phyloP scores from a whole-genome alignment of 2,113 vertebrate genomes.

The Rhea americana region DNA sequence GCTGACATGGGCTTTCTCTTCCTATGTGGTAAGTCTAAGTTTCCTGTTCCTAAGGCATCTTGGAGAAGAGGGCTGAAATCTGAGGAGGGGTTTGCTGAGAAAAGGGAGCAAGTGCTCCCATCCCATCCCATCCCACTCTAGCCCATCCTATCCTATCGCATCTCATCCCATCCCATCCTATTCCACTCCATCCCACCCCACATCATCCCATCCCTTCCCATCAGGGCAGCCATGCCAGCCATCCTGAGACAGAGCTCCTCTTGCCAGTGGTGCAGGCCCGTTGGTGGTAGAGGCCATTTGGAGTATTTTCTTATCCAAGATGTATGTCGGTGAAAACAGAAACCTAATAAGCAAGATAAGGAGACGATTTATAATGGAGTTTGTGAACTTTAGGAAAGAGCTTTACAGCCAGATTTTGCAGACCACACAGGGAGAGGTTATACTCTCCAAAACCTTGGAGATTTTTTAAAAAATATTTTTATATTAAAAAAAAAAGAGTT shows the following conservation, averaged over 20 bases:
- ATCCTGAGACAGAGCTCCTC: not conserved
- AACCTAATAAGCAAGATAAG: conserved; percentile 61
- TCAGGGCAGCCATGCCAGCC: not conserved
- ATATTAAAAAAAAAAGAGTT: conserved; percentile 60
- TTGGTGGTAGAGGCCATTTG: not conserved
- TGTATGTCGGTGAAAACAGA: conserved; percentile 60
- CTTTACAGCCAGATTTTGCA: conserved; percentile 59
- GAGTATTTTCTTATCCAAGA: conserved; percentile 23
- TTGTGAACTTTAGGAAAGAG: conserved; percentile 57
- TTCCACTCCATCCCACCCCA: not conserved
- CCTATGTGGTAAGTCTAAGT: not conserved
- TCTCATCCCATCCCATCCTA: not conserved
- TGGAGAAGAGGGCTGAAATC: not conserved
- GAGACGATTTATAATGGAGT: conserved; percentile 58
- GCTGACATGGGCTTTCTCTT: not conserved
- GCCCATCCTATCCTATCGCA: not conserved
- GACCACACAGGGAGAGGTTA: conserved; percentile 68
- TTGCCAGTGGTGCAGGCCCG: not conserved
- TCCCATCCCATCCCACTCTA: not conserved
- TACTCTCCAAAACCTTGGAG: conserved; percentile 60
- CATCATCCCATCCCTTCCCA: not conserved
- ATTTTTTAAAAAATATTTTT: conserved; percentile 66
- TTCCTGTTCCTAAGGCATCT: not conserved
- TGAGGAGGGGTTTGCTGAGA: not conserved
- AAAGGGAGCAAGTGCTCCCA: not conserved